Evolutionary conservation across 2,113 vertebrate species (phyloP), one percentile per base, ranked within the genome.

Genomic region (Engraulis encrasicolus): DNA sequence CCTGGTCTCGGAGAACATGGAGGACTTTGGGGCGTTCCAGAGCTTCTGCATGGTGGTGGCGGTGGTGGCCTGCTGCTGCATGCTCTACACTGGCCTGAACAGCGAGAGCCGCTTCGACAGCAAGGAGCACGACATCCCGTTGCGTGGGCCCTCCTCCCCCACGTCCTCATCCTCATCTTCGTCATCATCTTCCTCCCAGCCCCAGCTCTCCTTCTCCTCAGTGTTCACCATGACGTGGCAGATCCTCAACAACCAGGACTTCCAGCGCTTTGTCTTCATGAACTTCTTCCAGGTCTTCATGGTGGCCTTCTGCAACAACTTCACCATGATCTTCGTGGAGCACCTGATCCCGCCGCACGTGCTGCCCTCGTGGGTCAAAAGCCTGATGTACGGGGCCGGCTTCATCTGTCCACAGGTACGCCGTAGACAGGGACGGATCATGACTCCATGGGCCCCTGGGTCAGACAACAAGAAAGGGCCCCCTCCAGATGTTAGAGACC

Each of bases 211-310:
- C 2, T 82, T 96, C 92, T 88, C 94, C 15, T 91, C 92, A 0
- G 78, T 96, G 0, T 40, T 89, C 85, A 94, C 87, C 0, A 18
- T 96, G 87, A 96, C 91, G 31, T 95, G 94, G 90, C 95, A 97
- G 90, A 96, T 98, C 78, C 45, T 97, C 79, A 90, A 89, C 49
- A 95, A 97, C 87, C 95, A 91, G 79, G 96, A 98, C 88, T 97
- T 98, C 2, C 71, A 94, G 2, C 78, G 95, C 81, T 98, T 99
- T 85, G 96, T 99, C 23, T 50, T 93, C 0, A 96, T 97, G 96
- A 98, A 97, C 93, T 98, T 97, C 89, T 97, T 96, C 88, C 96
- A 98, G 92, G 96, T 97, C 83, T 98, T 98, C 89, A 94, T 96
- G 86, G 84, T 96, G 54, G 93, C 96, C 4, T 96, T 98, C 91